Percentiles rank a stretch among this genome's conserved stretches.
Conservation (phyloP, 2,113 vertebrate genomes). For the Notiomystis cincta region DNA sequence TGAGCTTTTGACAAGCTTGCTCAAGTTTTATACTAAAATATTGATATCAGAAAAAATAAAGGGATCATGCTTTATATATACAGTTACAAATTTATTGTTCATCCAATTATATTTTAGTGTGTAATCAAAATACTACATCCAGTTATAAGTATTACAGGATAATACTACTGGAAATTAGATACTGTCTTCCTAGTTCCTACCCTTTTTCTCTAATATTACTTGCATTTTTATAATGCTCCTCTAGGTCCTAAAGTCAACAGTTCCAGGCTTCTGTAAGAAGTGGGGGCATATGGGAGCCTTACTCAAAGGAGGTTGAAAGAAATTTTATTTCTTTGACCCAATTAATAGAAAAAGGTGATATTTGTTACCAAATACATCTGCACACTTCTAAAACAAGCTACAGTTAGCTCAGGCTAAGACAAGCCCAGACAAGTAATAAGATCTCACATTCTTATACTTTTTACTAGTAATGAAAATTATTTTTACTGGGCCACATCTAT, state of each 20-base stretch:
- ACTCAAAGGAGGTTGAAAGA: background rate
- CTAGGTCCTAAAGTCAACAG: background rate
- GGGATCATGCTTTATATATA: background rate
- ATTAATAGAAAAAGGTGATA: background rate
- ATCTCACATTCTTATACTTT: background rate
- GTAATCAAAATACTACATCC: background rate
- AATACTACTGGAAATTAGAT: background rate
- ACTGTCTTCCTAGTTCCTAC: background rate
- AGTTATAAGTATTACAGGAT: background rate
- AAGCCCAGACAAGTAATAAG: background rate
- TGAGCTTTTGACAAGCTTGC: background rate
- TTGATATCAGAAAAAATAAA: background rate
- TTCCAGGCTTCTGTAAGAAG: background rate
- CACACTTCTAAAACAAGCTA: background rate
- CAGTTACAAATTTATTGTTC: background rate
- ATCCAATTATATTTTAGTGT: background rate
- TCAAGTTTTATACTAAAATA: background rate
- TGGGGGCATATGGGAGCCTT: background rate
- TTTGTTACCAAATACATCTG: background rate
- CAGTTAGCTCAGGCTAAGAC: background rate
- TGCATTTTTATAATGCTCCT: background rate
- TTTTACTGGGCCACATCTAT: background rate
- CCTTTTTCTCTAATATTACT: background rate
- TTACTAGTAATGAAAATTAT: background rate
- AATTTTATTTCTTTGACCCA: background rate